Base-by-base conservation (phyloP, 1,140 invertebrate genomes). In the Monochamus saltuarius region DNA sequence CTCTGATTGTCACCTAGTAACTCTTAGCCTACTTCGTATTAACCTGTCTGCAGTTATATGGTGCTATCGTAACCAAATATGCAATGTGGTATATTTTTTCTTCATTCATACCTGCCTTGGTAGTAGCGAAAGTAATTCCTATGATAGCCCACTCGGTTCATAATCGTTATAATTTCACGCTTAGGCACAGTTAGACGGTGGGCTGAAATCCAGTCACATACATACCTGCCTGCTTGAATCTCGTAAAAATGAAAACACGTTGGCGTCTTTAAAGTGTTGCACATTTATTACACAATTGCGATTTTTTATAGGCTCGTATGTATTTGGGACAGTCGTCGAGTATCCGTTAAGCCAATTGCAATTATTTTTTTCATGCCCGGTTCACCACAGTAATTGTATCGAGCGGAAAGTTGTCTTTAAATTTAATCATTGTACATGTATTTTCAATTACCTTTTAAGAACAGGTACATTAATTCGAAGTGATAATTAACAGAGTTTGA, bases 91-190 rank as follows among this genome's bases (percentile, higher is more conserved):
- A 17, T 11, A 53, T 11, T 37, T 39, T 37, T 35, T 53, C 38
- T 53, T 53, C 34, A 53, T 53, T 53, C 11, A 53, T 35, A 53
- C 37, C 36, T 17, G 50, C 36, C 38, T 53, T 37, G 19, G 34
- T 37, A 42, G 39, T 42, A 53, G 50, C 50, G 50, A 53, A 53
- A 53, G 50, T 53, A 53, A 35, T 37, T 53, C 11, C n/a, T n/a
- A 35, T 7, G 22, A n/a, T 14, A 37, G 16, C 38, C 19, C 16
- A 36, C 50, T 37, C 50, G 38, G n/a, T 53, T 37, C 19, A 53
- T 38, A 35, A 17, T 13, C 22, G 22, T 36, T 53, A 10, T 16
- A 35, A 38, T 19, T 38, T 53, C 19, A 53, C 38, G 36, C 36
- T 19, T n/a, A 53, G 34, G 36, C n/a, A 53, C 50, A 53, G 50